Evolutionary conservation across 1,140 invertebrate genomes (phyloP), one percentile per base, ranked within the genome.

Genomic region (Teleogryllus occipitalis): DNA sequence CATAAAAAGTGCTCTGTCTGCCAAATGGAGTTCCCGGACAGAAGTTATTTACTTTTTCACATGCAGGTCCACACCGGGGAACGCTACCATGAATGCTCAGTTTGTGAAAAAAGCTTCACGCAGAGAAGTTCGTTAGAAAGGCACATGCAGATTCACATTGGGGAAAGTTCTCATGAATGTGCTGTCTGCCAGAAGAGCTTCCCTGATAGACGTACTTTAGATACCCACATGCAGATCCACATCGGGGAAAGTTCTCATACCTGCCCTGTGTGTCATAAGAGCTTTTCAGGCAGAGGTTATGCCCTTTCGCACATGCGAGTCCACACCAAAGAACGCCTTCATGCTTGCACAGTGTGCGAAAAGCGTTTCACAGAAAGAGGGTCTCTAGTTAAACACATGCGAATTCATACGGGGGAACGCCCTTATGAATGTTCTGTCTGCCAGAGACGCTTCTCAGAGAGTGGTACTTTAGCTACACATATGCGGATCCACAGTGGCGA

Each of bases 321-420:
- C 0, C 54, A 65, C 54, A 65, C 54, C 10, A 14, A 7, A 65
- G 54, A 65, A 65, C 84, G 84, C 82, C 85, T 85, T 18, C 85
- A 83, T 80, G 80, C 81, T 15, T 86, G 85, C 78, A 77, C 82
- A 6, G 76, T 82, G 77, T 84, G 83, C 65, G 81, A 80, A 15
- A 79, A 77, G 74, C 49, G 49, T 8, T 81, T 80, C 47, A 77
- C 78, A 12, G 75, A 80, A 0, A 73, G 75, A 22, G 49, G 73
- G 14, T 80, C 77, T 75, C 46, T 81, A 7, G 47, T 22, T 47
- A 76, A 76, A 78, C 80, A 81, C 72, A 22, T 54, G 21, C 39
- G 74, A 8, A 78, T 78, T n/a, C 81, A 81, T 14, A 77, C 76
- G 2, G 76, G 76, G 12, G 47, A 77, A 21, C 47, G 18, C 10